Percentiles rank a stretch among this genome's conserved stretches.
These are phyloP conservation scores for Larimichthys polyactis DNA, from an alignment of 2,113 vertebrate genomes.

Conservation along the genomic window DNA sequence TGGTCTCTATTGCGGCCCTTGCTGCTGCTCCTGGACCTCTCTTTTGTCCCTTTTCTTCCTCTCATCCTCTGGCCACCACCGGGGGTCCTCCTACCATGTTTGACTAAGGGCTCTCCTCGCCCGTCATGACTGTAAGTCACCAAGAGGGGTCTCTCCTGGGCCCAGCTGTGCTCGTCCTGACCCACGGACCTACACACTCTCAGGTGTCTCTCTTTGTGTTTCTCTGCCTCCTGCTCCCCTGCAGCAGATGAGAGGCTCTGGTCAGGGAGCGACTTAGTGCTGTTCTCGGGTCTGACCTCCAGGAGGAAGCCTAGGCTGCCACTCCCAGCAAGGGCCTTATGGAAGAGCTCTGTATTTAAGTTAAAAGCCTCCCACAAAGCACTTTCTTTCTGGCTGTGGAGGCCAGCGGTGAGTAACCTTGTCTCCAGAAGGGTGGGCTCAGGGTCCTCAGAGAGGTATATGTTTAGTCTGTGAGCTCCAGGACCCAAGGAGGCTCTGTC, in stretches of 20 bases:
- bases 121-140: conserved; percentile 88
- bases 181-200: conserved; percentile 82
- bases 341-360: conserved; percentile 78
- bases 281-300: conserved; percentile 78
- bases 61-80: conserved; percentile 59
- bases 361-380: conserved; percentile 84
- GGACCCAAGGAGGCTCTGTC: conserved; percentile 44
- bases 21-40: conserved; percentile 64
- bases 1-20: conserved; percentile 66
- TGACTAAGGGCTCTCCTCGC: conserved; percentile 80
- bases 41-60: conserved; percentile 72
- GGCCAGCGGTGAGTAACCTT: conserved; percentile 64
- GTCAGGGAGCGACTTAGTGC: conserved; percentile 42
- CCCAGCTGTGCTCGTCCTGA: conserved; percentile 85
- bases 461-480: conserved; percentile 73
- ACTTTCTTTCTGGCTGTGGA: conserved; percentile 28
- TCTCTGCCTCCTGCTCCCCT: conserved; percentile 29
- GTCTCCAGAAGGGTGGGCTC: conserved; percentile 79
- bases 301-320: conserved; percentile 80
- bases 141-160: conserved; percentile 86
- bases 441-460: conserved; percentile 78
- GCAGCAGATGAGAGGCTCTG: conserved; percentile 35
- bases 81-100: conserved; percentile 70
- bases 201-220: conserved; percentile 66
- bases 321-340: conserved; percentile 49